Base-by-base conservation (phyloP, 2,888 invertebrate species). In the Thereva nobilitata region DNA sequence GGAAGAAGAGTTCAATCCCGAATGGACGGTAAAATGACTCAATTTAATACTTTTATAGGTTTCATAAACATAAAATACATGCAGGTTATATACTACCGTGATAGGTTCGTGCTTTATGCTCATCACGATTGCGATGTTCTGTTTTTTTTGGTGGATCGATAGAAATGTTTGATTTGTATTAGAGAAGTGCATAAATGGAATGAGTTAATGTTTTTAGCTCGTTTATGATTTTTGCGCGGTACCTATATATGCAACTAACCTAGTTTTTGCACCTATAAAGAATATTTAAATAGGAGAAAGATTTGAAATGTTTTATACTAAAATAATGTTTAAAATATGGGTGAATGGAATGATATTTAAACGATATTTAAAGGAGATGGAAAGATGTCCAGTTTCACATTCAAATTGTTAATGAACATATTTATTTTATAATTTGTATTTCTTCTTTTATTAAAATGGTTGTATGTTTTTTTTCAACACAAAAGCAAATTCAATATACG, bases 251-350 rank as follows among this genome's bases (percentile, higher is more conserved):
- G 50, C 41, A 50, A 12, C 40, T 61, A 61, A 61, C 61, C 61
- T 10, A 61, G 61, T 50, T 61, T 41, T 40, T 61, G 49, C 61
- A 41, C 61, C 61, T 61, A 61, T 61, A 61, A 61, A 61, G 61
- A 61, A 61, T 61, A 61, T 61, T 61, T 61, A 61, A 61, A 61
- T 61, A 50, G 50, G 61, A 61, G 61, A 61, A 61, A 61, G 61
- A 61, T 61, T 61, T 23, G 23, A 23, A 23, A 23, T 23, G 23
- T 23, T 23, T 23, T 23, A 23, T 23, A 23, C 23, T 23, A 23
- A 23, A 23, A 23, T 2, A 23, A 23, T 23, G 23, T 23, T 2
- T 23, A 23, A 23, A 23, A 23, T 23, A 2, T 23, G 23, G 23
- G 23, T 23, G 23, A 23, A 23, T 23, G 23, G 23, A 2, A 23